phyloP scores from a whole-genome alignment of 2,888 invertebrate species.

The Phorcus lineatus region DNA sequence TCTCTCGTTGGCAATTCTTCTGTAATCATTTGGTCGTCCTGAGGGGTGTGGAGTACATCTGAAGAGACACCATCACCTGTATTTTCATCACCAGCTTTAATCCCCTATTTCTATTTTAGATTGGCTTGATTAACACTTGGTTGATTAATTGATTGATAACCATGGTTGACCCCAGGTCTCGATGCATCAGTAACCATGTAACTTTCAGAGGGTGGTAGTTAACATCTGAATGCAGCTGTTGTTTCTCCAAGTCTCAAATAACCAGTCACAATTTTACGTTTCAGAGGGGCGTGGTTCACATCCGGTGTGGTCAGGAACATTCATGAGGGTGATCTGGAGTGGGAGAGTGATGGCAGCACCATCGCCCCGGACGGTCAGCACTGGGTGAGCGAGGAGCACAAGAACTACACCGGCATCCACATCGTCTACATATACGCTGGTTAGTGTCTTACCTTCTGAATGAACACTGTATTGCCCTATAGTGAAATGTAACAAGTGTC shows the following conservation, averaged over 20 bases:
- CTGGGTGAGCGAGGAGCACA: slow-evolving; percentile 64
- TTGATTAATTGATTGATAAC: neutral
- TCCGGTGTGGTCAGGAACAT: slow-evolving; percentile 79
- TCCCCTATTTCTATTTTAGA: too few species aligned
- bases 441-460: slow-evolving; percentile 2
- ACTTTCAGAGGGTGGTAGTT: neutral
- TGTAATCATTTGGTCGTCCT: too few species aligned
- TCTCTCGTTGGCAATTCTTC: too few species aligned
- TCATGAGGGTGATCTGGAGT: slow-evolving; percentile 48
- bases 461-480: too few species aligned
- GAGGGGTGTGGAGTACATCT: too few species aligned
- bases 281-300: slow-evolving; percentile 87
- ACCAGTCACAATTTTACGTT: neutral
- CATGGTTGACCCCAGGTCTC: neutral
- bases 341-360: slow-evolving; percentile 85
- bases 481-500: neutral
- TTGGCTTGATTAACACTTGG: neutral
- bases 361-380: slow-evolving; percentile 49
- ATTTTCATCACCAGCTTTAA: too few species aligned
- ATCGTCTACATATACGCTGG: slow-evolving; percentile 63
- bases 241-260: too few species aligned
- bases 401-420: slow-evolving; percentile 75
- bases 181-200: neutral
- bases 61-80: too few species aligned
- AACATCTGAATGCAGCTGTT: too few species aligned